phyloP scores from a whole-genome alignment of 1,140 invertebrate species.

The Listronotus oregonensis region DNA sequence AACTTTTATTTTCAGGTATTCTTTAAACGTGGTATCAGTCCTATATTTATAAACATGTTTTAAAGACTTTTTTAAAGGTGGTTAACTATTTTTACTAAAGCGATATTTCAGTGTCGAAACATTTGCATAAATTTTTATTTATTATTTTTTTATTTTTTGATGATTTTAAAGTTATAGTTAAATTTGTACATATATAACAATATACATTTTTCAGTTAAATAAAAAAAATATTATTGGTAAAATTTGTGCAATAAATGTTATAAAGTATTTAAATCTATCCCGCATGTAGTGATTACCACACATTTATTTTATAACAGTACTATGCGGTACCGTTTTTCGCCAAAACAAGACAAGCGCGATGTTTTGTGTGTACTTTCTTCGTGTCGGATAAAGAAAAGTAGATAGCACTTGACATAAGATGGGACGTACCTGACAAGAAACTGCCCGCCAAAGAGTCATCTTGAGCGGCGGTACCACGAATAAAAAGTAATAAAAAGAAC shows the following conservation, averaged over 20 bases:
- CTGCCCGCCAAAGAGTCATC: conserved; percentile 78
- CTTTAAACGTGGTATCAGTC: too few species aligned
- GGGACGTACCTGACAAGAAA: conserved; percentile 72
- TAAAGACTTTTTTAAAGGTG: neutral
- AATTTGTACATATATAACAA: too few species aligned
- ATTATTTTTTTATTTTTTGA: too few species aligned
- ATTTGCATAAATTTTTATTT: too few species aligned
- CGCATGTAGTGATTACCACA: conserved; percentile 23
- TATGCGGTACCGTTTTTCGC: conserved; percentile 37
- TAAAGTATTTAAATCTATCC: conserved; percentile 4
- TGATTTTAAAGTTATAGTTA: too few species aligned
- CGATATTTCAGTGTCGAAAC: too few species aligned
- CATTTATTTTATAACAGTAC: conserved; percentile 42
- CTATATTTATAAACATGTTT: too few species aligned
- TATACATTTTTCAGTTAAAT: too few species aligned
- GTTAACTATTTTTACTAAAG: too few species aligned
- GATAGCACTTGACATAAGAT: conserved; percentile 20
- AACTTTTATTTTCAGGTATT: too few species aligned
- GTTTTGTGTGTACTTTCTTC: conserved; percentile 17
- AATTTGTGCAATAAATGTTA: neutral
- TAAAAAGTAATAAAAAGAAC: conserved; percentile 32
- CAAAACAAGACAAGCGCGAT: conserved; percentile 33
- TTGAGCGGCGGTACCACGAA: conserved; percentile 57
- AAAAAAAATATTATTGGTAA: too few species aligned
- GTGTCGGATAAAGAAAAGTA: conserved; percentile 13